A percentile compares a stretch with the other conserved stretches of the same genome.
Conservation (phyloP, 1,140 invertebrate genomes). For the Tetraneura akinire region DNA sequence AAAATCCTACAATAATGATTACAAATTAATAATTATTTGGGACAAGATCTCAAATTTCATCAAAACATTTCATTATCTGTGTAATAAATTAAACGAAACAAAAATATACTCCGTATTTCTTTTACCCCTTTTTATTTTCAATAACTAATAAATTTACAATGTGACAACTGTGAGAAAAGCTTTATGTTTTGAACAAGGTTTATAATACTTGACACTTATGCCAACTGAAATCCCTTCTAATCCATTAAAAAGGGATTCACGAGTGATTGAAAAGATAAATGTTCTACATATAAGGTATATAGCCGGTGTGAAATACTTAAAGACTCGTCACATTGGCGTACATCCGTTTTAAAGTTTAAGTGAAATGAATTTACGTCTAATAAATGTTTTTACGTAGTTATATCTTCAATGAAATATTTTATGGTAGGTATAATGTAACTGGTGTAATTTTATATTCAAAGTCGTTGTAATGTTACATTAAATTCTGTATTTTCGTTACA, state of each 20-base stretch:
- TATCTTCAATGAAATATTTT: background rate
- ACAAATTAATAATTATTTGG: too few relatives aligned
- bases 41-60: too few relatives aligned
- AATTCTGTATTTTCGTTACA: background rate
- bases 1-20: too few relatives aligned
- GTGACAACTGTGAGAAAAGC: background rate
- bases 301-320: constrained; percentile 19
- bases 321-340: background rate
- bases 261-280: background rate
- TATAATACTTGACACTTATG: background rate
- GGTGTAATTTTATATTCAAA: background rate
- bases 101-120: too few relatives aligned
- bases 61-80: too few relatives aligned
- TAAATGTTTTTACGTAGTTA: background rate
- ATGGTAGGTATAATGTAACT: background rate
- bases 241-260: constrained; percentile 14
- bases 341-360: constrained; percentile 22
- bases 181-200: background rate
- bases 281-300: background rate
- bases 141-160: background rate
- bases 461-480: background rate
- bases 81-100: too few relatives aligned
- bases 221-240: background rate
- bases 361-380: background rate
- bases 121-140: too few relatives aligned